A percentile compares a stretch with the other conserved stretches of the same genome.
phyloP scores from a whole-genome alignment of 2,888 invertebrate species.

The Drosophila monieri region DNA sequence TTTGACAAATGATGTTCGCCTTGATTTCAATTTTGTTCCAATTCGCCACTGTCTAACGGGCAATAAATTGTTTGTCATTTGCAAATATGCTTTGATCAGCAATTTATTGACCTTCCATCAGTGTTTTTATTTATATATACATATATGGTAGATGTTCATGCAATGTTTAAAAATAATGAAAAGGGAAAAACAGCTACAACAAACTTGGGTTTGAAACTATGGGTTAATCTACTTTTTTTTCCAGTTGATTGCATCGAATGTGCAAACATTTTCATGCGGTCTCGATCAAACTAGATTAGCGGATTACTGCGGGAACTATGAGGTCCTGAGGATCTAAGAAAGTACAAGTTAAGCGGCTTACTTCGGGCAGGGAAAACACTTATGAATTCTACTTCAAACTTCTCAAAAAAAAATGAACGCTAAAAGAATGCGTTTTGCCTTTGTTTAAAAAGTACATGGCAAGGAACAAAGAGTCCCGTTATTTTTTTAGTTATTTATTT shows the following conservation, averaged over 20 bases:
- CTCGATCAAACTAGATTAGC: conserved; percentile 25
- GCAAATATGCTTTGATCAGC: conserved; percentile 40
- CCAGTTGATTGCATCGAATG: conserved; percentile 25
- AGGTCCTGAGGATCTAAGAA: conserved; percentile 7
- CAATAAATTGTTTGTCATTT: conserved; percentile 71
- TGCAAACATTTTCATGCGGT: conserved; percentile 35
- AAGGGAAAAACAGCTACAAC: not conserved
- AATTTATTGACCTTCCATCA: not conserved
- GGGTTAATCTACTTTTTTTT: conserved; percentile 7
- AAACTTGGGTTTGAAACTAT: not conserved
- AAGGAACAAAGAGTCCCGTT: conserved; percentile 21
- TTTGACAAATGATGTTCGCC: conserved; percentile 67
- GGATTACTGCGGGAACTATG: conserved; percentile 33
- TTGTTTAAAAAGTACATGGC: conserved; percentile 21
- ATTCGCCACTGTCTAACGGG: conserved; percentile 46
- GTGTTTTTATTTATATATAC: not conserved
- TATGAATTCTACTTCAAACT: not conserved
- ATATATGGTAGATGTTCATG: not conserved
- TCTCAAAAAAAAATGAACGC: conserved; percentile 27
- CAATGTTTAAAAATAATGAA: not conserved
- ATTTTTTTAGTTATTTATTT: not conserved
- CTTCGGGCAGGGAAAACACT: conserved; percentile 32
- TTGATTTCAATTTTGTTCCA: conserved; percentile 66
- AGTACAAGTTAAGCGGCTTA: conserved; percentile 26
- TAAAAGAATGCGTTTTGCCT: conserved; percentile 18